phyloP scores from a whole-genome alignment of 2,797 vertebrate genomes.

The Coluber constrictor region DNA sequence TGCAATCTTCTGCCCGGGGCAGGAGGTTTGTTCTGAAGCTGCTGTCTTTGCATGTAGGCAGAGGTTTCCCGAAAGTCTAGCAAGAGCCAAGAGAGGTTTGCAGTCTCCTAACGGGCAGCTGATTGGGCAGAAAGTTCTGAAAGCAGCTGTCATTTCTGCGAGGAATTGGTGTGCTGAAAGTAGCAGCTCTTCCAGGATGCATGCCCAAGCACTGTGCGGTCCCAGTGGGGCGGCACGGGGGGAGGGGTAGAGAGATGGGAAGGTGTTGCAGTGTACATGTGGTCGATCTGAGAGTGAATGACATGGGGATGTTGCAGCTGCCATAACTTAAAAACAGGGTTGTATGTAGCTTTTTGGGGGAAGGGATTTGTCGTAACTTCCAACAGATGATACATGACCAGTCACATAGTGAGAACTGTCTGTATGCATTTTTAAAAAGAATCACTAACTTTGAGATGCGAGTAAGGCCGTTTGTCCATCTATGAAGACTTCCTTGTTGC shows the following conservation, averaged over 20 bases:
- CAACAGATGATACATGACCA: background rate
- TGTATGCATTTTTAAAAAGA: background rate
- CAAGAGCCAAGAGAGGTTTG: background rate
- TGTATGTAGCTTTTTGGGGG: background rate
- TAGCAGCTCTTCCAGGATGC: background rate
- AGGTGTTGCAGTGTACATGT: background rate
- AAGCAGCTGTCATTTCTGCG: background rate
- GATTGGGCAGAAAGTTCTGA: background rate
- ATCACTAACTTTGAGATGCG: background rate
- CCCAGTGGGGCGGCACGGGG: background rate
- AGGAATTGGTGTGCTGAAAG: background rate
- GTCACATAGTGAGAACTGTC: background rate
- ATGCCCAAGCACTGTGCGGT: background rate
- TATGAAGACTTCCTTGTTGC: background rate
- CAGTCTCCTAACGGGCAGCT: background rate
- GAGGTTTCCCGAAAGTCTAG: background rate
- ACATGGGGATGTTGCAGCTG: background rate
- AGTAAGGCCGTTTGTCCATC: background rate
- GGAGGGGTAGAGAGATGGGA: background rate
- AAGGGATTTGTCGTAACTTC: background rate
- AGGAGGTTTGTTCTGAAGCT: background rate
- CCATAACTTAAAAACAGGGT: background rate
- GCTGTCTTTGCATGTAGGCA: background rate
- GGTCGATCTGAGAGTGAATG: background rate
- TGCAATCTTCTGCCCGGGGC: background rate